Evolutionary conservation across 2,888 invertebrate species (phyloP).

Genomic region (Phortica magna): DNA sequence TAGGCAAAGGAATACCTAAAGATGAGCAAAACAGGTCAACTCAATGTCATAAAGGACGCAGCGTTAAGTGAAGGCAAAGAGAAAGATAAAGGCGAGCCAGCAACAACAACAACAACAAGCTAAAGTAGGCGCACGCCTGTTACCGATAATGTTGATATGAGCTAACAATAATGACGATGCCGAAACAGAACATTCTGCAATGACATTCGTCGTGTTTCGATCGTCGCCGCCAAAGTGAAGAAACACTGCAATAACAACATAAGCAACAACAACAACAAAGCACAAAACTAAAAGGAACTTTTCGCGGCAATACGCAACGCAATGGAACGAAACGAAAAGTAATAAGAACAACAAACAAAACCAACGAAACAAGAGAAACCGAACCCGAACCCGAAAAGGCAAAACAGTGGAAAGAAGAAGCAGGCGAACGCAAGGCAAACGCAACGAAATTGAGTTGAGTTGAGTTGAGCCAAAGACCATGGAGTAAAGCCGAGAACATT

Average conservation of each 20-base stretch:
- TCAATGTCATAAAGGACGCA: too few species aligned
- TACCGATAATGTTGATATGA: conserved; percentile 2
- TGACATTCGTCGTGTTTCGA: too few species aligned
- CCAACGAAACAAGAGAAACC: not conserved
- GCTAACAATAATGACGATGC: not conserved
- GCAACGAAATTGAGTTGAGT: not conserved
- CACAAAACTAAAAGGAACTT: not conserved
- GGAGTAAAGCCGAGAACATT: conserved; percentile 25
- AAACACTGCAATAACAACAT: not conserved
- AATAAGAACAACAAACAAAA: conserved; percentile 41
- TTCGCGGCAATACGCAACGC: conserved; percentile 8
- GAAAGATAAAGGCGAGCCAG: too few species aligned
- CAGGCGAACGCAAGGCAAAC: not conserved
- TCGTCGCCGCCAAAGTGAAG: too few species aligned
- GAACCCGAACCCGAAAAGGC: conserved; percentile 5
- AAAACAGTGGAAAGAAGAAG: not conserved
- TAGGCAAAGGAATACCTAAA: too few species aligned
- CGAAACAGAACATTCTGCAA: conserved; percentile 10
- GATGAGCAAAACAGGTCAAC: too few species aligned
- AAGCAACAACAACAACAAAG: conserved; percentile 22
- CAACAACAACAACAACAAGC: conserved; percentile 33
- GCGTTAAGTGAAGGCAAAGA: too few species aligned
- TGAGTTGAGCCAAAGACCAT: conserved; percentile 42
- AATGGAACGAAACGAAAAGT: conserved; percentile 60
- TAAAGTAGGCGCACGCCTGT: not conserved